Evolutionary conservation across 2,113 vertebrate species (phyloP), one percentile per base, ranked within the genome.

Genomic region (Lepisosteus oculatus): DNA sequence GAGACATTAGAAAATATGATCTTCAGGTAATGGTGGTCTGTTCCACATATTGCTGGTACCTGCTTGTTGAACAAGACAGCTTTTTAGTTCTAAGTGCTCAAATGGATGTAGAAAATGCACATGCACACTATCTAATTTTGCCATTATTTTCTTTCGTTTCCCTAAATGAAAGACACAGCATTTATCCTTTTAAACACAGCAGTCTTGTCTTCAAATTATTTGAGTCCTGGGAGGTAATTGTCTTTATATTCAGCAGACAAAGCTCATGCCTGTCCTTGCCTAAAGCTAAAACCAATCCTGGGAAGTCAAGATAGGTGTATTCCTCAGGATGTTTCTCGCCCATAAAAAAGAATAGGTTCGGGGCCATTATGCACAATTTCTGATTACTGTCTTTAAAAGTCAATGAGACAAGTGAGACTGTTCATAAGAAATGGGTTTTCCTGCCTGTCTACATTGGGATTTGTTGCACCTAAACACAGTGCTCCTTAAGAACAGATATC

Each of bases 41-140:
- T 79, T 74, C 78, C 77, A 55, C 84, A 83, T 89, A 83, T 80
- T 72, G 82, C 77, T 70, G 44, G 74, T 1, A 76, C 78, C 83
- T 83, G 83, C 80, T 85, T 86, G 84, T 82, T 86, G 85, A 76
- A 85, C 79, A 84, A 88, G 85, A 84, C 72, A 77, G 65, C 57
- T 79, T 81, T 85, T 91, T 85, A 86, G 72, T 57, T 68, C 78
- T 87, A 90, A 91, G 85, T 87, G 86, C 85, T 77, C 75, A 86
- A 90, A 90, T 88, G 84, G 76, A 85, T 86, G 86, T 72, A 79
- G 86, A 85, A 80, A 85, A 72, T 79, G 77, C 55, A 67, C 73
- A 76, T 45, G 61, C 76, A 85, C 67, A 79, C 71, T 64, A 41
- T 41, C 62, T 17, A 42, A 42, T 64, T 42, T 43, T 64, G 6